A percentile compares a stretch with the other conserved stretches of the same genome.
Evolutionary conservation across 2,797 vertebrate species (phyloP).

Genomic region (Rhadinocentrus ornatus): DNA sequence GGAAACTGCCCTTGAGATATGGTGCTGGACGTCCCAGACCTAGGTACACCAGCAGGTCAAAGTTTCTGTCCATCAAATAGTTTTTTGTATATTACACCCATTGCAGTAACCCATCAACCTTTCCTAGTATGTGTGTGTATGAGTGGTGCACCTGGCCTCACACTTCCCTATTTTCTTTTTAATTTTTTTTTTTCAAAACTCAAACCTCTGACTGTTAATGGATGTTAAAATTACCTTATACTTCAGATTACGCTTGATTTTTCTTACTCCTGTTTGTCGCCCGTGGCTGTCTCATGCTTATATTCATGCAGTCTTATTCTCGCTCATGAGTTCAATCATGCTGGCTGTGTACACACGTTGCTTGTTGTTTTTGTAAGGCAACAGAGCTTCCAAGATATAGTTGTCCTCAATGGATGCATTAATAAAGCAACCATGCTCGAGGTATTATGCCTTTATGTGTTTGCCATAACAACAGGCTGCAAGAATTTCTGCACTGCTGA

Average conservation of each 20-base stretch:
- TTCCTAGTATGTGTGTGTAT: background rate
- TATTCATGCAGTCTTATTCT: conserved; percentile 59
- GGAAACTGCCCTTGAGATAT: too few species aligned
- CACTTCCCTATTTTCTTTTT: background rate
- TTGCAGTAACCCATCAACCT: background rate
- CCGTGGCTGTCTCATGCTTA: conserved; percentile 65
- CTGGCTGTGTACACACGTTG: conserved; percentile 32
- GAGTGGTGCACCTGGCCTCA: background rate
- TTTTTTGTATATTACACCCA: background rate
- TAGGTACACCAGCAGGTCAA: background rate
- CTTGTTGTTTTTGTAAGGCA: conserved; percentile 55
- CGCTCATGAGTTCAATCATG: conserved; percentile 59
- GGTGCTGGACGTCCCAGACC: background rate
- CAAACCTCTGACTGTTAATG: conserved; percentile 32
- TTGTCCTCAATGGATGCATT: conserved; percentile 30
- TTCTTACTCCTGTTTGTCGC: conserved; percentile 29
- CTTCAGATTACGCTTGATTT: conserved; percentile 31
- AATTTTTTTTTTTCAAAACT: conserved; percentile 1
- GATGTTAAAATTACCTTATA: conserved; percentile 49
- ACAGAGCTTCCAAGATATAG: conserved; percentile 36
- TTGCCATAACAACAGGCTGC: conserved; percentile 22
- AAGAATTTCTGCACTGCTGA: conserved; percentile 20
- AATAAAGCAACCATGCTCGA: conserved; percentile 35
- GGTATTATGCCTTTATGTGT: conserved; percentile 36
- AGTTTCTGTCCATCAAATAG: background rate